A percentile compares a stretch with the other conserved stretches of the same genome.
phyloP scores from a whole-genome alignment of 2,888 invertebrate genomes.

The Papilio demoleus region DNA sequence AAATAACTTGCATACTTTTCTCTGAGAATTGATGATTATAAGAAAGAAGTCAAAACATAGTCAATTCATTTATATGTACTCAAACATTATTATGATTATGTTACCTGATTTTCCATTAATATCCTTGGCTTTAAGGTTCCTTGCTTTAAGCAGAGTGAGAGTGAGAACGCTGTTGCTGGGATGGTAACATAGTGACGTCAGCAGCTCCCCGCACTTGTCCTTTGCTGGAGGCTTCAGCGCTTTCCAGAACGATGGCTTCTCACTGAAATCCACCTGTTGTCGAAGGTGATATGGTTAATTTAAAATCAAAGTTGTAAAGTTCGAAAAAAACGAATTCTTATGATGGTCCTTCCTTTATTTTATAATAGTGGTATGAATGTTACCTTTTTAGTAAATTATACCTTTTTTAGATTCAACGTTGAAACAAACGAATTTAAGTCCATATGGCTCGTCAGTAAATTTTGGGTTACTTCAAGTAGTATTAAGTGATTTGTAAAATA shows the following conservation, averaged over 20 bases:
- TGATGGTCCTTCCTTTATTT: too few species aligned
- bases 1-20: too few species aligned
- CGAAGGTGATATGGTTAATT: conserved; percentile 46
- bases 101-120: conserved; percentile 97
- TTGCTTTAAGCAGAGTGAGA: conserved; percentile 94
- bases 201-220: conserved; percentile 95
- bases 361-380: too few species aligned
- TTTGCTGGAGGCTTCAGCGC: conserved; percentile 95
- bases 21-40: too few species aligned
- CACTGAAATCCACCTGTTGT: conserved; percentile 93
- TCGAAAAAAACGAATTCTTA: too few species aligned
- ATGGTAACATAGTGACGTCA: conserved; percentile 97
- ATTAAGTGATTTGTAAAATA: too few species aligned
- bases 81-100: not conserved
- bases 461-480: too few species aligned
- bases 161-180: conserved; percentile 97
- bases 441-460: too few species aligned
- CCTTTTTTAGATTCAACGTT: too few species aligned
- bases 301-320: not conserved
- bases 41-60: too few species aligned
- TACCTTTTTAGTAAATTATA: too few species aligned
- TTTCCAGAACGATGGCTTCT: conserved; percentile 97
- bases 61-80: not conserved
- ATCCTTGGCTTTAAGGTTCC: conserved; percentile 97
- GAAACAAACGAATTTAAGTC: too few species aligned